Evolutionary conservation across 2,797 vertebrate genomes (phyloP), one percentile per base, ranked within the genome.

Genomic region (Ptychadena robeensis): DNA sequence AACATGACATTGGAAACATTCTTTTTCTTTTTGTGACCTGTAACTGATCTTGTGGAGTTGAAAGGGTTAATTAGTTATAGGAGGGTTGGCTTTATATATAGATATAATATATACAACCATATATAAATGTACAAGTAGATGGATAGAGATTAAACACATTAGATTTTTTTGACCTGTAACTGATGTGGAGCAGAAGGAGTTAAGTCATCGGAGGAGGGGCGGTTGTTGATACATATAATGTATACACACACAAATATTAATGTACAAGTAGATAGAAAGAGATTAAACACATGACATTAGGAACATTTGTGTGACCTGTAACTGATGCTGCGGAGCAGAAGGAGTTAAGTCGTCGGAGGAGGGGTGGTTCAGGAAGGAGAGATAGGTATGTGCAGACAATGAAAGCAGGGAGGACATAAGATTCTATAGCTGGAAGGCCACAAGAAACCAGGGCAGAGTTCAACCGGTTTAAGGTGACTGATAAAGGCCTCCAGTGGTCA

Each of bases 361-460:
- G 30, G 71, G 77, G 76, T 57, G 11, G 64, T 32, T 32, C 15
- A 65, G 64, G 66, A 81, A 37, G 57, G 53, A 80, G 78, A 85
- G 74, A 70, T 85, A 80, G 64, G 71, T 84, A 80, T 80, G 71
- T 31, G 53, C 77, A 85, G 83, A 85, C 78, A 85, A 85, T 85
- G 66, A 76, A n/a, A 70, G 53, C 82, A 75, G 31, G 59, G 76
- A 79, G 69, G 64, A 67, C 82, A 68, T 73, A 63, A 35, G 71
- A 70, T 76, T 71, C 66, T 48, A 81, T 80, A 81, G 71, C 69
- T 80, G 64, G 72, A 84, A 80, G 77, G 77, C 68, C 71, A 84
- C 77, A 80, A 70, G 82, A 69, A 84, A 70, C n/a, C 30, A 80
- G 78, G 78, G 78, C 82, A 80, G 69, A 85, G 83, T 85, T 84